These are phyloP conservation scores for Trimorus sp. DNA, from an alignment of 2,888 invertebrate genomes.

Conservation along the genomic window DNA sequence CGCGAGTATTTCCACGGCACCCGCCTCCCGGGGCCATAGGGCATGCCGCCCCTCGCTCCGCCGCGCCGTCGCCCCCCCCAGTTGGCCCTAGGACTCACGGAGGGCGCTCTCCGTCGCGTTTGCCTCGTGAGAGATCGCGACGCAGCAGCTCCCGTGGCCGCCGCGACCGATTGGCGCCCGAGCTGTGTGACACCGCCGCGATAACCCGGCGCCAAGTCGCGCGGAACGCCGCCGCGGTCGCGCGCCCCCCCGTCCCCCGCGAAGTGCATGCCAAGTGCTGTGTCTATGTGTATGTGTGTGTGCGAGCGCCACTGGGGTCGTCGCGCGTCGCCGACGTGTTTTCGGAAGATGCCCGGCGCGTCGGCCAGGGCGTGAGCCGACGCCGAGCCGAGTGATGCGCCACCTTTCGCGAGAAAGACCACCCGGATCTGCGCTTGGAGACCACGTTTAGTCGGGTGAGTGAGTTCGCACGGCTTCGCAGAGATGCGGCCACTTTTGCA, in stretches of 20 bases:
- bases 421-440: too few species aligned
- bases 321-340: too few species aligned
- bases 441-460: too few species aligned
- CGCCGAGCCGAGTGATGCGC: too few species aligned
- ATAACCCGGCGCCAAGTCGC: conserved; percentile 26
- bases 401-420: too few species aligned
- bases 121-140: conserved; percentile 52
- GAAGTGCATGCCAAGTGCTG: too few species aligned
- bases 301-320: not conserved
- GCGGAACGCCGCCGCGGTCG: not conserved
- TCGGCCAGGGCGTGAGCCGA: too few species aligned
- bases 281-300: too few species aligned
- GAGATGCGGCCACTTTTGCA: too few species aligned
- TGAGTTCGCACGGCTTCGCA: too few species aligned
- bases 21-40: conserved; percentile 53
- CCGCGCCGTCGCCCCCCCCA: conserved; percentile 52
- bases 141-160: conserved; percentile 50
- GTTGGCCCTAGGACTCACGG: conserved; percentile 59
- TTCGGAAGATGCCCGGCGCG: too few species aligned
- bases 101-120: conserved; percentile 54
- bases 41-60: conserved; percentile 57
- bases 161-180: conserved; percentile 35
- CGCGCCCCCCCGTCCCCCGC: conserved; percentile 18
- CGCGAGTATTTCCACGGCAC: conserved; percentile 9
- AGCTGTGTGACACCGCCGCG: conserved; percentile 20